A percentile compares a stretch with the other conserved stretches of the same genome.
These are phyloP conservation scores for Leptestheria dahalacensis DNA, from an alignment of 1,140 invertebrate species.

Conservation along the genomic window DNA sequence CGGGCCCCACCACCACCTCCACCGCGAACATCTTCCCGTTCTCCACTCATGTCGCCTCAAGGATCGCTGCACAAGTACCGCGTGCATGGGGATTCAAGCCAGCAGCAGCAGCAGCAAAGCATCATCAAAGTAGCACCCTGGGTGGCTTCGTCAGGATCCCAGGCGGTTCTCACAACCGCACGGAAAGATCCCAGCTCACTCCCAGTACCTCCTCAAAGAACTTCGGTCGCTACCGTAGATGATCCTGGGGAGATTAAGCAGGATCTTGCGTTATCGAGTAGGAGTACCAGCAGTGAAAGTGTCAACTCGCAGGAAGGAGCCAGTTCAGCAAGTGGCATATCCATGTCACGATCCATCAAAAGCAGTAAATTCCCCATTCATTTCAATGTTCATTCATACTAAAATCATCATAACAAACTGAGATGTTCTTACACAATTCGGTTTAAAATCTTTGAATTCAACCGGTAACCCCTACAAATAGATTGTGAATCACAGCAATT, in stretches of 20 bases:
- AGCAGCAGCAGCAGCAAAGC: background rate
- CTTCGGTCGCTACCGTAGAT: background rate
- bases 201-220: background rate
- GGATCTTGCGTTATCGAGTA: conserved; percentile 29
- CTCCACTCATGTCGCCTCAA: conserved; percentile 62
- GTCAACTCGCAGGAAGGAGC: conserved; percentile 54
- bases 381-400: too few relatives aligned
- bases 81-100: background rate
- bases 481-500: background rate
- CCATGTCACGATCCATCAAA: background rate
- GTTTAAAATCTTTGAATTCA: background rate
- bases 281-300: conserved; percentile 53
- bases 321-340: conserved; percentile 25
- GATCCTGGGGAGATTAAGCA: conserved; percentile 13
- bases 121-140: background rate
- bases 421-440: background rate
- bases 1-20: conserved; percentile 72
- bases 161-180: background rate
- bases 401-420: too few relatives aligned
- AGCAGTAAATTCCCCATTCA: background rate
- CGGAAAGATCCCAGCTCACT: background rate
- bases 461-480: conserved; percentile 23
- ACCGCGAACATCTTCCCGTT: conserved; percentile 62
- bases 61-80: conserved; percentile 31
- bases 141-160: background rate